These are phyloP conservation scores for Cyphomyrus discorhynchus DNA, from an alignment of 2,113 vertebrate species.

Conservation along the genomic window DNA sequence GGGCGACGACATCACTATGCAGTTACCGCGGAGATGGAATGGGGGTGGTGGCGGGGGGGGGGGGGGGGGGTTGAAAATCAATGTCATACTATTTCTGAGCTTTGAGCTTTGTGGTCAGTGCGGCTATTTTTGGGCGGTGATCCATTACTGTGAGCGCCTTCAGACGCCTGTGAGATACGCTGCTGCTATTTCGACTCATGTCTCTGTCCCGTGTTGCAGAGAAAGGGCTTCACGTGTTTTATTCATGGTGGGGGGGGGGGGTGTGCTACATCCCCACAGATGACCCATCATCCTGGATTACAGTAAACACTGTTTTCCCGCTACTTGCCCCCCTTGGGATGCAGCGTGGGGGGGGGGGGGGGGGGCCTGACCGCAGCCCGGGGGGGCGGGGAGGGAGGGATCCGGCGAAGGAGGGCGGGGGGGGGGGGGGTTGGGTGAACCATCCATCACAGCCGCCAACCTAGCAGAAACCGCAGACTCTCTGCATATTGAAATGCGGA, in stretches of 20 bases:
- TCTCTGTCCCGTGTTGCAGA: slow-evolving; percentile 24
- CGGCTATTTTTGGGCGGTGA: background rate
- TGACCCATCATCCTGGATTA: background rate
- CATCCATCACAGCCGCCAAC: background rate
- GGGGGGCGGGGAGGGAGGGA: too few species aligned
- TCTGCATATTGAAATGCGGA: background rate
- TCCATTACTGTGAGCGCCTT: background rate
- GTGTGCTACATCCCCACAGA: background rate
- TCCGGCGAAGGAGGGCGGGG: too few species aligned
- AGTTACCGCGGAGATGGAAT: background rate
- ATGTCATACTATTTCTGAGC: slow-evolving; percentile 5
- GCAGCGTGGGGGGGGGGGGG: background rate
- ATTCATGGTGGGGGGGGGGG: slow-evolving; percentile 16
- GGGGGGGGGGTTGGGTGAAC: background rate
- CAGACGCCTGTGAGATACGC: background rate
- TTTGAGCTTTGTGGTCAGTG: slow-evolving; percentile 3
- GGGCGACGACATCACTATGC: background rate
- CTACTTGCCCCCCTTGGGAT: background rate
- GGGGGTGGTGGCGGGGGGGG: background rate
- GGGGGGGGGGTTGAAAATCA: background rate
- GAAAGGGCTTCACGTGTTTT: background rate
- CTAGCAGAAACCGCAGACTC: background rate
- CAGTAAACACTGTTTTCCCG: background rate
- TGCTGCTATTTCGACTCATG: background rate
- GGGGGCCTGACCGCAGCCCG: too few species aligned